These are phyloP conservation scores for Eleginops maclovinus DNA, from an alignment of 2,113 vertebrate species.

Conservation along the genomic window DNA sequence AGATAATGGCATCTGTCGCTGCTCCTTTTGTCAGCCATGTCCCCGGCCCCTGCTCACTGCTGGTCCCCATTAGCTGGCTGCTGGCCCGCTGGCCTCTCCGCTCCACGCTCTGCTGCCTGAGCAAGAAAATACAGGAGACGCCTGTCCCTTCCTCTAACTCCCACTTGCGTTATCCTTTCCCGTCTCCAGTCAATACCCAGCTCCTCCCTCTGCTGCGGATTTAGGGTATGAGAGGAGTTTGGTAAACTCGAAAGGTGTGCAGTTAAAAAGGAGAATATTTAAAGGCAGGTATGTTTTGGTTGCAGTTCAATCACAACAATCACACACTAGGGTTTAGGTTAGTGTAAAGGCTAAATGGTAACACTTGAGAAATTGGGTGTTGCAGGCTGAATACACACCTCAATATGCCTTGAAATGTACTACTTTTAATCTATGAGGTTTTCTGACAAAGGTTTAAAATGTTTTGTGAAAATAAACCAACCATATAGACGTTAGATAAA, in stretches of 20 bases:
- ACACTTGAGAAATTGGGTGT: not conserved
- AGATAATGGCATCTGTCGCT: conserved; percentile 84
- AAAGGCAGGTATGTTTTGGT: conserved; percentile 18
- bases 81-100: conserved; percentile 72
- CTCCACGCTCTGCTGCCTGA: conserved; percentile 79
- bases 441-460: not conserved
- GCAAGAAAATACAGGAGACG: conserved; percentile 75
- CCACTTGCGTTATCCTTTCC: conserved; percentile 49
- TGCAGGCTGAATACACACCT: not conserved
- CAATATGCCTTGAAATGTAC: not conserved
- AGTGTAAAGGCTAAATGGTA: not conserved
- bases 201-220: conserved; percentile 55
- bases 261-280: not conserved
- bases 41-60: conserved; percentile 69
- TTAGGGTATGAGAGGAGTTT: conserved; percentile 12
- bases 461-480: not conserved
- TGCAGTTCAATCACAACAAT: not conserved
- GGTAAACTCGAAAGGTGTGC: conserved; percentile 8
- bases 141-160: conserved; percentile 69
- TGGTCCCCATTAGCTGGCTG: conserved; percentile 80
- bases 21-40: conserved; percentile 79
- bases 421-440: not conserved
- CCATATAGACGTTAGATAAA: not conserved
- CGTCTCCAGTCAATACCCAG: conserved; percentile 22
- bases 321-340: not conserved